Conservation (phyloP, 2,113 vertebrate genomes). For the Myiagra hebetior region DNA sequence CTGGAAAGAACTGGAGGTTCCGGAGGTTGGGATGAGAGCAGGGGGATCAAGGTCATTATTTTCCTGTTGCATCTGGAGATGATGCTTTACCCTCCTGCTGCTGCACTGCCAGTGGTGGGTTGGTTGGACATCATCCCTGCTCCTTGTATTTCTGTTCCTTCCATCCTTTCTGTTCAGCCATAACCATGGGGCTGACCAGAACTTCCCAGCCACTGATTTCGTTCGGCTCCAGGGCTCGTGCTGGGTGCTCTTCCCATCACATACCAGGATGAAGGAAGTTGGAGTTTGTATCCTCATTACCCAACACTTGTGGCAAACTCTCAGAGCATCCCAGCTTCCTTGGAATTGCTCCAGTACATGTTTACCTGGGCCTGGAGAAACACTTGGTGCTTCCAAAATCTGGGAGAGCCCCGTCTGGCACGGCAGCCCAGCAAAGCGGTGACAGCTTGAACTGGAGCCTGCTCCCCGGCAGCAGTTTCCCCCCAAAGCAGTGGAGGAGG, state of each 20-base stretch:
- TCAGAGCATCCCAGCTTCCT: neutral
- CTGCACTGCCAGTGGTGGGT: rapidly evolving
- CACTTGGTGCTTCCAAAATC: neutral
- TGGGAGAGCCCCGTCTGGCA: rapidly evolving
- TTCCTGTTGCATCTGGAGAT: neutral
- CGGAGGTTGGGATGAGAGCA: neutral
- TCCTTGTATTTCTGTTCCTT: neutral
- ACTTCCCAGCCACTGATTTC: neutral
- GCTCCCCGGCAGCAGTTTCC: neutral
- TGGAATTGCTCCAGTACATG: neutral
- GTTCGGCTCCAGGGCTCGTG: rapidly evolving
- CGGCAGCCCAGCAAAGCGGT: neutral
- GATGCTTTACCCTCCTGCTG: neutral
- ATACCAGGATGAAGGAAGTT: neutral
- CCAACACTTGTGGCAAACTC: neutral
- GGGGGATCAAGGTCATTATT: neutral
- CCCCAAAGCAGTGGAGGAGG: neutral
- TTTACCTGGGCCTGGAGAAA: neutral
- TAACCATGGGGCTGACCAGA: neutral
- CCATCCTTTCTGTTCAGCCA: neutral
- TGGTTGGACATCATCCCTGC: too few relatives aligned
- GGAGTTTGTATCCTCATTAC: neutral
- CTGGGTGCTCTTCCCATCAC: neutral
- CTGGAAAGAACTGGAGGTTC: neutral
- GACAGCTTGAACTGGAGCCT: neutral